phyloP scores from a whole-genome alignment of 92 coral and sea anemone species.

The Umimayanthus chanpuru region DNA sequence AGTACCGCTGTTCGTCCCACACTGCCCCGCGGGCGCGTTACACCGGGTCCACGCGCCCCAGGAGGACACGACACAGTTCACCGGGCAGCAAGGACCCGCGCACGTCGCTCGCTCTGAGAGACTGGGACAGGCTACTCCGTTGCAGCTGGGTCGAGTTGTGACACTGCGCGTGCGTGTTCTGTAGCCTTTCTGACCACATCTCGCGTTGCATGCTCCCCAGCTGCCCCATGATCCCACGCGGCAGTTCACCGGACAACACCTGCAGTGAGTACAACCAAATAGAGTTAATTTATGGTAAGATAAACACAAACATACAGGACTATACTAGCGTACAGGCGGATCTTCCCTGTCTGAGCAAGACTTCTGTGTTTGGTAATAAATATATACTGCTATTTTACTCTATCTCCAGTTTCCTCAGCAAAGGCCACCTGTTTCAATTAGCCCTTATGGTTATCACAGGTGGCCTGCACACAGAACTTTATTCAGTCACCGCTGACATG shows the following conservation, averaged over 20 bases:
- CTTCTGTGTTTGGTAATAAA: too few relatives aligned
- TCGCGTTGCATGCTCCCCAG: slow-evolving; percentile 44
- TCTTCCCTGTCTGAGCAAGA: too few relatives aligned
- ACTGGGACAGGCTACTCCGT: slow-evolving; percentile 76
- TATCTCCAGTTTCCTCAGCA: too few relatives aligned
- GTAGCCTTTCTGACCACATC: slow-evolving; percentile 56
- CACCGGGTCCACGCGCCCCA: slow-evolving; percentile 93
- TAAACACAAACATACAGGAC: not conserved
- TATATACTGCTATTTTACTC: too few relatives aligned
- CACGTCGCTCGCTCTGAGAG: slow-evolving; percentile 62
- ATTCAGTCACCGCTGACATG: too few relatives aligned
- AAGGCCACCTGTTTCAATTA: too few relatives aligned
- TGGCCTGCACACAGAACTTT: too few relatives aligned
- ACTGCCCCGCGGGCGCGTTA: slow-evolving; percentile 54
- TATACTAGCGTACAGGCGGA: too few relatives aligned
- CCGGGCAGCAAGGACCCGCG: slow-evolving; percentile 66
- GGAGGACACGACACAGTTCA: slow-evolving; percentile 78
- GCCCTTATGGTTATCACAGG: too few relatives aligned
- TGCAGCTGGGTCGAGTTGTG: slow-evolving; percentile 66
- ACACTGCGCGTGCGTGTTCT: slow-evolving; percentile 70
- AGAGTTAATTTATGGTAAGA: not conserved
- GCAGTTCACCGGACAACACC: slow-evolving; percentile 94
- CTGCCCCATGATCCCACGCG: slow-evolving; percentile 42
- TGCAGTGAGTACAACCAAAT: slow-evolving; percentile 60
- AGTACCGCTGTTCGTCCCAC: slow-evolving; percentile 77